These are phyloP conservation scores for Cylindroiulus punctatus DNA, from an alignment of 2,888 invertebrate species.

Conservation along the genomic window DNA sequence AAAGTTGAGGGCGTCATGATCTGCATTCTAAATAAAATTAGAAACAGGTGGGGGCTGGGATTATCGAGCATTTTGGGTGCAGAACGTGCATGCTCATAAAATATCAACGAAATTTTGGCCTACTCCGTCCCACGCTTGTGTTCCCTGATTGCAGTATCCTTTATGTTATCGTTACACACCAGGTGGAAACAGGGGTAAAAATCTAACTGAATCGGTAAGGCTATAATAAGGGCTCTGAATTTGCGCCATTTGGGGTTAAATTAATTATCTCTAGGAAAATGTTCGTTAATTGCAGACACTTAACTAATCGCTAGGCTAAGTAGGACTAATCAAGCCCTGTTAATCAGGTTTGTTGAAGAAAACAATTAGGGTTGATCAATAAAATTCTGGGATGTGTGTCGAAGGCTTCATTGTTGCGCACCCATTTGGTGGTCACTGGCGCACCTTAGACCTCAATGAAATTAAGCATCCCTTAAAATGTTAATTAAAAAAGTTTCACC, in stretches of 20 bases:
- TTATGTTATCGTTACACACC: background rate
- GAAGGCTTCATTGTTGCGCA: background rate
- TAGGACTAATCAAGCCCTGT: background rate
- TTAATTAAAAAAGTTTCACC: conserved; percentile 26
- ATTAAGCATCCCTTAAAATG: conserved; percentile 29
- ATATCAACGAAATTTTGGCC: conserved; percentile 9
- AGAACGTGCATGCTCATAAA: conserved; percentile 34
- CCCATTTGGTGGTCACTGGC: background rate
- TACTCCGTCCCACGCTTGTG: background rate
- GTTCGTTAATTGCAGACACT: background rate
- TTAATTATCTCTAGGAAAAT: background rate
- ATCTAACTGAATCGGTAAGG: background rate
- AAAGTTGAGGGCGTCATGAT: background rate
- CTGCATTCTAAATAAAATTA: conserved; percentile 20
- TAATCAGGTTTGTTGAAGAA: background rate
- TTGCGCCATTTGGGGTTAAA: background rate
- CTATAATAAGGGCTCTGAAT: background rate
- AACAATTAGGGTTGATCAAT: conserved; percentile 34
- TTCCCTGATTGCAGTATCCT: background rate
- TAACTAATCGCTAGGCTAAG: background rate
- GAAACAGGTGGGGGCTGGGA: background rate
- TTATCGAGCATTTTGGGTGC: conserved; percentile 29
- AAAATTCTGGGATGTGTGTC: conserved; percentile 10
- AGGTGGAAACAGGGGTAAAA: background rate
- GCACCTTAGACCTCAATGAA: background rate